A percentile compares a stretch with the other conserved stretches of the same genome.
These are phyloP conservation scores for Ips typographus DNA, from an alignment of 1,140 invertebrate species.

Conservation along the genomic window DNA sequence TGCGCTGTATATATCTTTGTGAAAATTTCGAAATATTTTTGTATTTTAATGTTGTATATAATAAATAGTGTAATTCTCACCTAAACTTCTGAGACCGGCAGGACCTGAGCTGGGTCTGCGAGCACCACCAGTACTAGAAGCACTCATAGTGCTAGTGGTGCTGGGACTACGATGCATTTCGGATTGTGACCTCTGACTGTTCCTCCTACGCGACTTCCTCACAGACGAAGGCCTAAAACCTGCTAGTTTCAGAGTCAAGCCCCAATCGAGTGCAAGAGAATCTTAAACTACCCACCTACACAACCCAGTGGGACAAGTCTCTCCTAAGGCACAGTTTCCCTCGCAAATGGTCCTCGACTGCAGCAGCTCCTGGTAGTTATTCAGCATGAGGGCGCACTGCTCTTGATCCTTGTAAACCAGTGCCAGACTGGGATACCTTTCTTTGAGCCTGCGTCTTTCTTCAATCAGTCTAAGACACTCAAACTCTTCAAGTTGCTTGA, in stretches of 20 bases:
- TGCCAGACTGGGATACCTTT: constrained; percentile 78
- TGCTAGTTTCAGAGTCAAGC: background rate
- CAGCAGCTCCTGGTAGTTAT: constrained; percentile 78
- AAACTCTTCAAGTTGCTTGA: constrained; percentile 90
- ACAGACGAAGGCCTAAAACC: constrained; percentile 49
- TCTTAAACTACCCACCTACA: constrained; percentile 48
- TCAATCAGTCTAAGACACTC: constrained; percentile 78
- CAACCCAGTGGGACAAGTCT: constrained; percentile 78
- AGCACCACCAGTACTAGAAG: constrained; percentile 61
- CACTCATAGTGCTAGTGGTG: constrained; percentile 59
- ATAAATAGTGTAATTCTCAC: constrained; percentile 47
- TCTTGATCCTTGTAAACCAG: constrained; percentile 72
- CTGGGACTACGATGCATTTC: constrained; percentile 51
- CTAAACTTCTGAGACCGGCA: constrained; percentile 71
- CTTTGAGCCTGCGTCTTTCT: constrained; percentile 78
- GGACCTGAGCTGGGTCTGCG: constrained; percentile 68
- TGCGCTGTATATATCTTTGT: too few relatives aligned
- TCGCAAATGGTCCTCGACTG: constrained; percentile 79
- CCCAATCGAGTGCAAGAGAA: constrained; percentile 2
- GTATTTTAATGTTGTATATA: background rate
- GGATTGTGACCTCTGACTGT: constrained; percentile 42
- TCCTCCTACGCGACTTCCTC: constrained; percentile 58
- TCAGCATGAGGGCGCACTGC: constrained; percentile 73
- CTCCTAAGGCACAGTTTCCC: constrained; percentile 79
- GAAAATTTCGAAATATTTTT: background rate